Evolutionary conservation across 2,888 invertebrate species (phyloP), one percentile per base, ranked within the genome.

Genomic region (Argyresthia albistria): DNA sequence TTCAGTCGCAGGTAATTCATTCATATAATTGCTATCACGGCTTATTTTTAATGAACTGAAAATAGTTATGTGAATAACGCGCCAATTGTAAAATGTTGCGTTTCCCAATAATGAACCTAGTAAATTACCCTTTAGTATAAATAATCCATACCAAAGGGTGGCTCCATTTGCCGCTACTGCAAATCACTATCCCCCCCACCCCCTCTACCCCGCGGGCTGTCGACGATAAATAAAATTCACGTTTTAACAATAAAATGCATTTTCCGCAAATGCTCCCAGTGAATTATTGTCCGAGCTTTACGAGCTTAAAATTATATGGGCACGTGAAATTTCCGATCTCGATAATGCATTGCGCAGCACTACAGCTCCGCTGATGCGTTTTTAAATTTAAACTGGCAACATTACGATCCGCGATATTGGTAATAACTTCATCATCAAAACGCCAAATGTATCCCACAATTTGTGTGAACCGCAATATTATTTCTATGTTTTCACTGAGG

Each of bases 221-320:
- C 82, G 80, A 70, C 83, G 73, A 86, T 87, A 87, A 86, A 86
- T 86, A 87, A 87, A 87, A 86, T 87, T 87, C 86, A 86, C 86
- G 86, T 86, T 86, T 87, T 86, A 87, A 86, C 86, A 87, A 87
- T 87, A 87, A 87, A 87, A 86, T 87, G 86, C 84, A 86, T 87
- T 86, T 87, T 86, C 87, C 86, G 84, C 86, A 86, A 87, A 87
- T 86, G 86, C 82, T 82, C 71, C 80, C 76, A 64, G 76, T 83
- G 84, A 86, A 81, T 86, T 86, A 86, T 86, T 76, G 77, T 75
- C 64, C 76, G 68, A 71, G 82, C 81, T 87, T 86, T 86, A 87
- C 81, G 86, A 86, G 86, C 82, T 87, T 84, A 86, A 87, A 87
- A 87, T 87, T 86, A 86, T 84, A 86, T 80, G 79, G 76, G 73